Conservation (phyloP, 2,113 vertebrate species). For the Himantopus leucocephalus region DNA sequence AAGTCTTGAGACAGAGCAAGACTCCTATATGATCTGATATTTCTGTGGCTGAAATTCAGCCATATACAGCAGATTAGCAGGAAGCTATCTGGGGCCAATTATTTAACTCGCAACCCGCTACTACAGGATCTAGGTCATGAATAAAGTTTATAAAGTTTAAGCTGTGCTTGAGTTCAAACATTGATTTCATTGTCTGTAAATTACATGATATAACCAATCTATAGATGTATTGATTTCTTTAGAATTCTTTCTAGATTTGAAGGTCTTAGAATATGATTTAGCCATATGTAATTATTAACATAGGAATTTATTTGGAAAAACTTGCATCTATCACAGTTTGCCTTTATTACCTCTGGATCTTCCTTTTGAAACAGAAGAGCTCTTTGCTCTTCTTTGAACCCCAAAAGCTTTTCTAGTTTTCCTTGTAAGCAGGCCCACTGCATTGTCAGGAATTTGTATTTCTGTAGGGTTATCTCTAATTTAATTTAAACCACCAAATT, state of each 20-base stretch:
- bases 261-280: background rate
- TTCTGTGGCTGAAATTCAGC: background rate
- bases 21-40: background rate
- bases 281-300: background rate
- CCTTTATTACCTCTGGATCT: background rate
- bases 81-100: background rate
- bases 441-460: background rate
- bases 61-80: background rate
- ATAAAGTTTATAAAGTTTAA: background rate
- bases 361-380: background rate
- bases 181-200: background rate
- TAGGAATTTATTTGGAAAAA: background rate
- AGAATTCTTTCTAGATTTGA: background rate
- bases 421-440: background rate
- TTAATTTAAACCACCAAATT: background rate
- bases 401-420: background rate
- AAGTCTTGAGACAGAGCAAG: background rate
- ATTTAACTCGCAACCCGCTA: background rate
- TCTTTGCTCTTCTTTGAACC: background rate
- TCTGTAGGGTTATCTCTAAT: background rate
- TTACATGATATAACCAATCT: background rate
- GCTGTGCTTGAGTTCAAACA: background rate
- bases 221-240: background rate
- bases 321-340: background rate
- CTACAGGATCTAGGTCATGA: background rate